Percentiles rank a stretch among this genome's conserved stretches.
Evolutionary conservation across 2,113 vertebrate species (phyloP).

Genomic region (Cephalopholis sonnerati): DNA sequence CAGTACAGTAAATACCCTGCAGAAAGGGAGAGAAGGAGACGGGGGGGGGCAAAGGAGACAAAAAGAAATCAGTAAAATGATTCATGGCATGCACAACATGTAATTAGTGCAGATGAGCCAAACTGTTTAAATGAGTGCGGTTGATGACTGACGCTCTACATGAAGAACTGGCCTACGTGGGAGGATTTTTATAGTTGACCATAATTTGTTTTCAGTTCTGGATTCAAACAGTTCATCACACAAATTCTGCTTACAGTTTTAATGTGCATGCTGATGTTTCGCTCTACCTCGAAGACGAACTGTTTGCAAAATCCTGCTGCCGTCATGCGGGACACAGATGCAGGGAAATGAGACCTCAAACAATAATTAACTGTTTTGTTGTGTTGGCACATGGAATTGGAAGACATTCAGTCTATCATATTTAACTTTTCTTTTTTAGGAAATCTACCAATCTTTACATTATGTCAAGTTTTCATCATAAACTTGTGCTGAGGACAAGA

Average conservation of each 20-base stretch:
- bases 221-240: constrained; percentile 3
- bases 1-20: constrained; percentile 22
- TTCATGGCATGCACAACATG: constrained; percentile 35
- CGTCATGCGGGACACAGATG: background rate
- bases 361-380: background rate
- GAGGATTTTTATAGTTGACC: constrained; percentile 13
- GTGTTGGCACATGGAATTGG: background rate
- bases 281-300: background rate
- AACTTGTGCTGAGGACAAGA: background rate
- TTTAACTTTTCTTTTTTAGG: too few species aligned
- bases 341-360: constrained; percentile 6
- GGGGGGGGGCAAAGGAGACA: background rate
- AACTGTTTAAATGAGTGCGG: constrained; percentile 43
- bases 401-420: too few species aligned
- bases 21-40: constrained; percentile 16
- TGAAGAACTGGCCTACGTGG: constrained; percentile 12
- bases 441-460: too few species aligned
- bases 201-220: constrained; percentile 20
- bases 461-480: background rate
- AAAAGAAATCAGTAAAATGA: constrained; percentile 42
- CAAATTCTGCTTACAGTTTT: background rate
- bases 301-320: constrained; percentile 10
- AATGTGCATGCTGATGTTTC: background rate
- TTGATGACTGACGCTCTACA: constrained; percentile 28
- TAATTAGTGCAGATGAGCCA: constrained; percentile 53